Base-by-base conservation (phyloP, 1,140 invertebrate species). In the Paralvinella palmiformis region DNA sequence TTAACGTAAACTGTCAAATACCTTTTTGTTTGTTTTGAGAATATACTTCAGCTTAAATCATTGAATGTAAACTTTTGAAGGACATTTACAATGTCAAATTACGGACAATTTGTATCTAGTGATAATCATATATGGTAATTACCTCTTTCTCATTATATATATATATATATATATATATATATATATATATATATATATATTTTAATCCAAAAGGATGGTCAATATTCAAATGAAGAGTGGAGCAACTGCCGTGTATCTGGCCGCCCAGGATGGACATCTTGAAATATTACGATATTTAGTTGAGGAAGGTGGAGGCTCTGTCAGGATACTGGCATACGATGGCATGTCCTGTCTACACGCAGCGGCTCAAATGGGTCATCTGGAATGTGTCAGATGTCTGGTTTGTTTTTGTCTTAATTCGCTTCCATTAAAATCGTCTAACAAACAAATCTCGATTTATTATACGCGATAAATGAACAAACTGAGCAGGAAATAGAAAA, bases 191-290 rank as follows among this genome's bases (percentile, higher is more conserved):
- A 10, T 48, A 24, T 48, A 10, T 48, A 24, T 48, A 10, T 48
- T n/a, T 48, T 10, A 3, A 10, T n/a, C n/a, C n/a, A n/a, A n/a
- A 52, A 79, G 77, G 31, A 66, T 71, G 22, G 89, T 90, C 62
- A 91, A 92, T 81, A 87, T 88, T 67, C 89, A 91, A 76, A 91
- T 92, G 88, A 89, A 91, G 79, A 92, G 91, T 80, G 90, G 91
- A 77, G 89, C 91, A 60, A 92, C 90, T 13, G 88, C 90, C n/a
- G 89, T 91, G 3, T 93, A 93, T 75, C 81, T 93, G 71, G 90
- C 91, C 1, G 89, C 90, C 1, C 91, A 93, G 81, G 89, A 90
- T 74, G 90, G 91, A 4, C 89, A 92, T 72, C 80, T 92, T 69
- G 89, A 91, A 15, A 89, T 92, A 33, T 84, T 92, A 13, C 88